A percentile compares a stretch with the other conserved stretches of the same genome.
phyloP scores from a whole-genome alignment of 2,797 vertebrate species.

The Borostomias antarcticus region DNA sequence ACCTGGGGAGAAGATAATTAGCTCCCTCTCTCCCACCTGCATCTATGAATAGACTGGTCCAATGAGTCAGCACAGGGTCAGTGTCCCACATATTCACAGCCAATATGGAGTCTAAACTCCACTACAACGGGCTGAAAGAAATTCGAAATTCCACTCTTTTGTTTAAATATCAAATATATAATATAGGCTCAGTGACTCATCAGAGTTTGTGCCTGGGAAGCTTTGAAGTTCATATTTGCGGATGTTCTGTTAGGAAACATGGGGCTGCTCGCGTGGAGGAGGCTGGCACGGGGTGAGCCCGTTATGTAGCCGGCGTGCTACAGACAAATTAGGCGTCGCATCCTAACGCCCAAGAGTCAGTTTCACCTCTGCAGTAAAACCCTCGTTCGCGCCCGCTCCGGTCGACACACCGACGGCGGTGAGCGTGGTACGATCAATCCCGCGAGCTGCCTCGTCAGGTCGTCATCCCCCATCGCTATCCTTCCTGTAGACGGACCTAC shows the following conservation, averaged over 20 bases:
- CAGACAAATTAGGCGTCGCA: no score
- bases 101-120: conserved; percentile 1
- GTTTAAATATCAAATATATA: conserved; percentile 42
- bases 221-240: neutral
- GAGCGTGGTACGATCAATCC: no score
- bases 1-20: conserved; percentile 71
- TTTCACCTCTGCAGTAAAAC: neutral
- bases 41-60: conserved; percentile 55
- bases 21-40: conserved; percentile 57
- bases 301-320: no score
- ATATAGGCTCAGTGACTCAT: neutral
- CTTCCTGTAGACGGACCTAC: no score
- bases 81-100: conserved; percentile 25
- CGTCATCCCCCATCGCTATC: no score
- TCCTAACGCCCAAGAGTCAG: no score
- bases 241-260: neutral
- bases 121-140: neutral
- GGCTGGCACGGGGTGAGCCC: no score
- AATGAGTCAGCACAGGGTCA: conserved; percentile 45
- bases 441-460: no score
- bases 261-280: no score
- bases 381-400: neutral
- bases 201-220: neutral
- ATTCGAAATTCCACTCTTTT: conserved; percentile 28
- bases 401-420: neutral